Conservation (phyloP, 2,888 invertebrate species). For the Lithophane leautieri region DNA sequence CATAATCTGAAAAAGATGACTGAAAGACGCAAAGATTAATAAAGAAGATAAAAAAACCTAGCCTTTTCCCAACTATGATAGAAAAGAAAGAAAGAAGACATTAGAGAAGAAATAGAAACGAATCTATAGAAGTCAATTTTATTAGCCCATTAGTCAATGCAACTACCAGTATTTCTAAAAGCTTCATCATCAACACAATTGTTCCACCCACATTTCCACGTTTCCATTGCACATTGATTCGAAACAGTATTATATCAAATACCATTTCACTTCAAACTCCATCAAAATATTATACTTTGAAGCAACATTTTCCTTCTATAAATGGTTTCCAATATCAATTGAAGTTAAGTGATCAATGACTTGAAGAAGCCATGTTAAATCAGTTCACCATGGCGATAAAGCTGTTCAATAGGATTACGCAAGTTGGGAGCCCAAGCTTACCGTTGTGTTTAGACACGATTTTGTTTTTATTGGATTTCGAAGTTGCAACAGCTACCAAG, state of each 20-base stretch:
- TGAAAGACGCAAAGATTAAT: background rate
- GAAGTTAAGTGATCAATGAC: slow-evolving; percentile 57
- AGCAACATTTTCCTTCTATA: slow-evolving; percentile 27
- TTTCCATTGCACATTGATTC: slow-evolving; percentile 9
- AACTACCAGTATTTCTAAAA: slow-evolving; percentile 9
- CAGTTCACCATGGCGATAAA: slow-evolving; percentile 66
- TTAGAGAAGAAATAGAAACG: background rate
- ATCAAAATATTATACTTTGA: slow-evolving; percentile 30
- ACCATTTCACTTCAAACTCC: background rate
- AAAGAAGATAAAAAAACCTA: background rate
- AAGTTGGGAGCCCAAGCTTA: slow-evolving; percentile 52
- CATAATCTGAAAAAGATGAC: background rate
- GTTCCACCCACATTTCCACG: slow-evolving; percentile 20
- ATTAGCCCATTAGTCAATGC: background rate
- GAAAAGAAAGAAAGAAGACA: background rate
- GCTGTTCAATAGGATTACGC: slow-evolving; percentile 63
- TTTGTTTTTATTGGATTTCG: slow-evolving; percentile 51
- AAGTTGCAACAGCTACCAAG: slow-evolving; percentile 47
- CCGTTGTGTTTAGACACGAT: slow-evolving; percentile 50
- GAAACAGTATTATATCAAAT: background rate
- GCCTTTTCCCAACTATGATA: no score
- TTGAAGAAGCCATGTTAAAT: slow-evolving; percentile 66
- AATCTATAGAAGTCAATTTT: background rate
- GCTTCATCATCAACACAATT: background rate
- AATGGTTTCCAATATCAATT: slow-evolving; percentile 62